Percentiles rank a stretch among this genome's conserved stretches.
phyloP scores from a whole-genome alignment of 2,797 vertebrate genomes.

The Epinephelus awoara region DNA sequence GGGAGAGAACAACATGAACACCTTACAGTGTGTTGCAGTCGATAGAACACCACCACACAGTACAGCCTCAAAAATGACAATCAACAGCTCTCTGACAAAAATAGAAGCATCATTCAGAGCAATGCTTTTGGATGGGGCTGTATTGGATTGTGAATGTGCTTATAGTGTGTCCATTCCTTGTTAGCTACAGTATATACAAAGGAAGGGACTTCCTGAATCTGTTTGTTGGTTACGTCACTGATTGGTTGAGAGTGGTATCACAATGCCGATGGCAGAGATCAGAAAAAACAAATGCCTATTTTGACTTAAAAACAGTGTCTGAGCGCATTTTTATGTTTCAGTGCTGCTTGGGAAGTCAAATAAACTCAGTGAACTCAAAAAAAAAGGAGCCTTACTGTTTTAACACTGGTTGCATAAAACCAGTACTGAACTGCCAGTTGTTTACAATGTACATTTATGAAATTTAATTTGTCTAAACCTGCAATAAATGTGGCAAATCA shows the following conservation, averaged over 20 bases:
- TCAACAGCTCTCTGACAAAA: neutral
- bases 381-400: neutral
- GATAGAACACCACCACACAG: neutral
- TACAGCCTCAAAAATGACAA: neutral
- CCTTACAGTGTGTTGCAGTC: neutral
- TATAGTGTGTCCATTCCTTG: neutral
- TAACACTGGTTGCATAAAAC: neutral
- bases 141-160: neutral
- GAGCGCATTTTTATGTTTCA: neutral
- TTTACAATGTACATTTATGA: neutral
- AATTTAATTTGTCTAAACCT: neutral
- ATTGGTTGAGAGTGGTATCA: neutral
- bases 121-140: neutral
- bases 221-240: neutral
- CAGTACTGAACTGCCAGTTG: neutral
- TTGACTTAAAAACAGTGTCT: neutral
- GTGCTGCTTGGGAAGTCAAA: neutral
- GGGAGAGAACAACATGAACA: neutral
- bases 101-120: conserved; percentile 1
- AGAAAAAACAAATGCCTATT: neutral
- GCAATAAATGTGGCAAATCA: conserved; percentile 7
- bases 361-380: neutral
- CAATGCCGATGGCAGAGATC: neutral
- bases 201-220: neutral
- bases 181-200: neutral